phyloP scores from a whole-genome alignment of 1,140 invertebrate species.

The Meloidogyne chitwoodi region DNA sequence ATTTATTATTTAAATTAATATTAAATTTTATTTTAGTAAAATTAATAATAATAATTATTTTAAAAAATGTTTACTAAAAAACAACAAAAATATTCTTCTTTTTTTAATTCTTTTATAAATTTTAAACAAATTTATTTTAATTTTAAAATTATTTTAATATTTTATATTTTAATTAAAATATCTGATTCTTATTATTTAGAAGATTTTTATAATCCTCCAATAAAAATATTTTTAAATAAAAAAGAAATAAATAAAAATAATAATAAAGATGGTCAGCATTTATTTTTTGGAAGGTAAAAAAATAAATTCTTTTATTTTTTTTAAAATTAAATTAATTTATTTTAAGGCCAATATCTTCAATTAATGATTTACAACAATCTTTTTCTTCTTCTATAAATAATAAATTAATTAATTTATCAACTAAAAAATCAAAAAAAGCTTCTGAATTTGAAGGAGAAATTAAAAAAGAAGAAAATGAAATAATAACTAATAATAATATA shows the following conservation, averaged over 20 bases:
- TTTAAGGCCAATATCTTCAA: not conserved
- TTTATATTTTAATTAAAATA: not conserved
- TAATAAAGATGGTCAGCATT: not conserved
- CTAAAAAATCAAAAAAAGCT: not conserved
- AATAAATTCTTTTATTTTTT: not conserved
- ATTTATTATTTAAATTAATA: no score
- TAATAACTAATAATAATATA: not conserved
- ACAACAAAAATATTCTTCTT: not conserved
- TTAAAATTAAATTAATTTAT: not conserved
- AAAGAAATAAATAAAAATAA: not conserved
- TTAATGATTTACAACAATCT: not conserved
- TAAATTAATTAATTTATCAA: not conserved
- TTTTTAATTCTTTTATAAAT: no score
- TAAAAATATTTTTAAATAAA: not conserved
- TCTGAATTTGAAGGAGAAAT: not conserved
- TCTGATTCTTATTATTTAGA: not conserved
- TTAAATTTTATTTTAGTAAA: no score
- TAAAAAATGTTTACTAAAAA: not conserved
- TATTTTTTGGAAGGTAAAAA: not conserved
- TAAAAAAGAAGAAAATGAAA: not conserved
- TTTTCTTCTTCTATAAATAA: not conserved
- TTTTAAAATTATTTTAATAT: not conserved
- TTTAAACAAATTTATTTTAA: not conserved
- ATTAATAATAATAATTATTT: not conserved
- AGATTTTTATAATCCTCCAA: not conserved